Percentiles rank a stretch among this genome's conserved stretches.
These are phyloP conservation scores for Peromyscus aztecus DNA, from an alignment of 2,797 vertebrate species.

Conservation along the genomic window DNA sequence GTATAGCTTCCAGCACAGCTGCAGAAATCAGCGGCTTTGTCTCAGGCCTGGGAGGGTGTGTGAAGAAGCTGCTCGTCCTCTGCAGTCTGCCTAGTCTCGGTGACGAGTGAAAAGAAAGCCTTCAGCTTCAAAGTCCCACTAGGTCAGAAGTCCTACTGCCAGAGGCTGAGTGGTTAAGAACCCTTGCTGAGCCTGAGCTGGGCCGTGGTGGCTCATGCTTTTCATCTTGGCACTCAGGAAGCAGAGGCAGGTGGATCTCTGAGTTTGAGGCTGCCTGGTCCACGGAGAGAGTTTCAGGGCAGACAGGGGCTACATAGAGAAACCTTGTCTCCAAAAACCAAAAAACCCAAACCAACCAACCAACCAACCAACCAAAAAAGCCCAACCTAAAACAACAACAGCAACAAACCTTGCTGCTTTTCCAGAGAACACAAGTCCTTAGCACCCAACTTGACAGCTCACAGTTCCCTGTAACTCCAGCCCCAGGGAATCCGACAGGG, in stretches of 20 bases:
- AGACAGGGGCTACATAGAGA: not conserved
- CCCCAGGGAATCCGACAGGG: not conserved
- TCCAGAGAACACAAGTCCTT: not conserved
- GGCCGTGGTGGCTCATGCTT: not conserved
- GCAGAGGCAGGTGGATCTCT: not conserved
- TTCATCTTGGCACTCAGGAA: not conserved
- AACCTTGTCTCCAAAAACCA: not conserved
- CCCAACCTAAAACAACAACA: too few relatives aligned
- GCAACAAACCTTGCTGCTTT: not conserved
- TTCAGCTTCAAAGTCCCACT: slow-evolving; percentile 39
- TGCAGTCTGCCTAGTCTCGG: not conserved
- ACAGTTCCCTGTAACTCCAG: not conserved
- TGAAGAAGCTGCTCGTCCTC: not conserved
- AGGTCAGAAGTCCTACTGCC: not conserved
- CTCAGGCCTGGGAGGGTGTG: slow-evolving; percentile 41
- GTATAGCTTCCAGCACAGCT: slow-evolving; percentile 69
- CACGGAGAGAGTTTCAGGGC: not conserved
- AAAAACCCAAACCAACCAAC: not conserved
- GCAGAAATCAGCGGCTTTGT: slow-evolving; percentile 79
- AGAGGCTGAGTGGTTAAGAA: too few relatives aligned
- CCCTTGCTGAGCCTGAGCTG: not conserved
- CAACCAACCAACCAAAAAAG: not conserved
- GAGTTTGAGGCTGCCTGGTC: not conserved
- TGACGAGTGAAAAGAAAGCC: slow-evolving; percentile 16
- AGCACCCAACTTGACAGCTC: not conserved